phyloP scores from a whole-genome alignment of 2,888 invertebrate genomes.

The Monopis laevigella region DNA sequence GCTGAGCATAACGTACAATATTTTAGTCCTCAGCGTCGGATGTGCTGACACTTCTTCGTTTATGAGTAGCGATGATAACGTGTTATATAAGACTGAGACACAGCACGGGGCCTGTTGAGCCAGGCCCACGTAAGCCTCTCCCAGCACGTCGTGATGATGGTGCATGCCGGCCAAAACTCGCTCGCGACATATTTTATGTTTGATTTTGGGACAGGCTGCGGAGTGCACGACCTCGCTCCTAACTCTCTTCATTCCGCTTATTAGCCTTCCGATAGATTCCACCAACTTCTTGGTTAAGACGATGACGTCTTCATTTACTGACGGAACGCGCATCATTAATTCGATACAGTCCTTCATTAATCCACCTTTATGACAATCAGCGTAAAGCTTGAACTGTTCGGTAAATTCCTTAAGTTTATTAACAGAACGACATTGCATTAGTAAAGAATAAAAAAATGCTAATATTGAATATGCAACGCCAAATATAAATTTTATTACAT shows the following conservation, averaged over 20 bases:
- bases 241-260: conserved; percentile 64
- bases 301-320: conserved; percentile 33
- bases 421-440: conserved; percentile 61
- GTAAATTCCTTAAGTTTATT: conserved; percentile 66
- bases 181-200: conserved; percentile 60
- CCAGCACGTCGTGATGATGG: conserved; percentile 69
- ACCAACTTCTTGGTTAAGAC: conserved; percentile 61
- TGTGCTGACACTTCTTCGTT: conserved; percentile 48
- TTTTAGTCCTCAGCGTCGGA: conserved; percentile 42
- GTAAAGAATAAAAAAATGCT: conserved; percentile 67
- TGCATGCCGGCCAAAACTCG: conserved; percentile 54
- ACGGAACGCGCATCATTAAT: conserved; percentile 61
- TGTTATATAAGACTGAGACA: conserved; percentile 64
- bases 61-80: conserved; percentile 52
- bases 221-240: conserved; percentile 66
- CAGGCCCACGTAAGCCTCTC: conserved; percentile 46
- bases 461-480: conserved; percentile 67
- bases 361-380: conserved; percentile 67
- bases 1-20: conserved; percentile 63
- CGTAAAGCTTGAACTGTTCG: conserved; percentile 67
- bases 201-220: conserved; percentile 54
- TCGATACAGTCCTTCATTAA: conserved; percentile 64
- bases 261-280: conserved; percentile 63
- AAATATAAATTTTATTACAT: conserved; percentile 68
- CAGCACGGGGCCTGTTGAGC: conserved; percentile 58